phyloP scores from a whole-genome alignment of 2,113 vertebrate genomes.

The Grantiella picta region DNA sequence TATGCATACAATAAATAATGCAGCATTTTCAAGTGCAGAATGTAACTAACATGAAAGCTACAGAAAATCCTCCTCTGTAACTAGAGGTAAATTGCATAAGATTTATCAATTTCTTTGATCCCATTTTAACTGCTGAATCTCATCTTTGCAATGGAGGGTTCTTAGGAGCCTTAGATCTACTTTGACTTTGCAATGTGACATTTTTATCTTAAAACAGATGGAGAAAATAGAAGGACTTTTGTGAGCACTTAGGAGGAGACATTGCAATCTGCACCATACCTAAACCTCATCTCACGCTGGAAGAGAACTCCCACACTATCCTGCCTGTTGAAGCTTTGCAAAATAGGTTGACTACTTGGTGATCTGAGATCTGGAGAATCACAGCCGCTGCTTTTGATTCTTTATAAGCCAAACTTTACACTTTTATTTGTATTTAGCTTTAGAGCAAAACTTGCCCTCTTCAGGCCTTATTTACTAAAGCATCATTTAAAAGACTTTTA shows the following conservation, averaged over 20 bases:
- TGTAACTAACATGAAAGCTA: neutral
- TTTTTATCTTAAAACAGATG: neutral
- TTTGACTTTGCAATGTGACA: neutral
- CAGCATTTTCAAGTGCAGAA: constrained; percentile 7
- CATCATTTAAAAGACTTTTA: neutral
- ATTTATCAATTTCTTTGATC: neutral
- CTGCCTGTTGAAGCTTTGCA: neutral
- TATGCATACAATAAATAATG: neutral
- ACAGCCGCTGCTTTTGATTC: neutral
- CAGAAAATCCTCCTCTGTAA: neutral
- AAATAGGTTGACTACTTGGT: neutral
- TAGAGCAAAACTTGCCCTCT: neutral
- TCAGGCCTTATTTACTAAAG: neutral
- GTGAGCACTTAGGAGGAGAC: neutral
- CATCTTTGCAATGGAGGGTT: neutral
- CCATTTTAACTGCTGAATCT: neutral
- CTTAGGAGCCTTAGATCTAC: neutral
- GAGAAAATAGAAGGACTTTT: neutral
- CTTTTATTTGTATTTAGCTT: neutral
- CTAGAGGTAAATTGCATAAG: neutral
- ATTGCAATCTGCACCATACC: neutral
- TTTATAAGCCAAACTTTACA: neutral
- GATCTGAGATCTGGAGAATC: neutral
- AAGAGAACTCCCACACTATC: neutral
- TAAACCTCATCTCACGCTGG: neutral